These are phyloP conservation scores for Salvator merianae DNA, from an alignment of 2,113 vertebrate species.

Conservation along the genomic window DNA sequence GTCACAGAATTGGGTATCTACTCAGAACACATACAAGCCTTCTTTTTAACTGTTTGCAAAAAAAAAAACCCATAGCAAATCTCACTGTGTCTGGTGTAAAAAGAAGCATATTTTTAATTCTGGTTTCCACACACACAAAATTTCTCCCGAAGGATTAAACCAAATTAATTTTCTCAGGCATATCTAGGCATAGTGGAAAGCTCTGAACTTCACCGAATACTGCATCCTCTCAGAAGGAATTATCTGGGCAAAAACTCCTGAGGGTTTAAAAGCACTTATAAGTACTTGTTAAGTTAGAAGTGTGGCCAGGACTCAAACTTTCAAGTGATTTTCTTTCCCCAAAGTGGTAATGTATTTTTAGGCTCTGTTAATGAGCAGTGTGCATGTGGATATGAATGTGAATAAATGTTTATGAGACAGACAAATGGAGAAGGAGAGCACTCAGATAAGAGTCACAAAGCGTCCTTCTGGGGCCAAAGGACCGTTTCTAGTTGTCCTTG, in stretches of 20 bases:
- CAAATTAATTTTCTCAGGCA: constrained; percentile 1
- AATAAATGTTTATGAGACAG: too few species aligned
- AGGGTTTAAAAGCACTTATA: not conserved
- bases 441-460: not conserved
- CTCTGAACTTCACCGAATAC: not conserved
- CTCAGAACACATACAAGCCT: not conserved
- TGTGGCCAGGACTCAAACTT: not conserved
- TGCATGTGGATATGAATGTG: not conserved
- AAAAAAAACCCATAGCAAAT: not conserved
- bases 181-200: not conserved
- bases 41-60: not conserved
- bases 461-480: not conserved
- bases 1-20: not conserved
- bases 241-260: not conserved
- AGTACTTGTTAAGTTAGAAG: not conserved
- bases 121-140: not conserved
- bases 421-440: too few species aligned
- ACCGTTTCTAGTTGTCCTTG: not conserved
- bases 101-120: not conserved
- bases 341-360: constrained; percentile 6
- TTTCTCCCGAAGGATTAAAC: not conserved
- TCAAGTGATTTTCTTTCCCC: not conserved
- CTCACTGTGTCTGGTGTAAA: not conserved
- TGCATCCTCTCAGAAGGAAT: not conserved
- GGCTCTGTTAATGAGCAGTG: not conserved